Evolutionary conservation across 2,797 vertebrate species (phyloP), one percentile per base, ranked within the genome.

Genomic region (Chanos chanos): DNA sequence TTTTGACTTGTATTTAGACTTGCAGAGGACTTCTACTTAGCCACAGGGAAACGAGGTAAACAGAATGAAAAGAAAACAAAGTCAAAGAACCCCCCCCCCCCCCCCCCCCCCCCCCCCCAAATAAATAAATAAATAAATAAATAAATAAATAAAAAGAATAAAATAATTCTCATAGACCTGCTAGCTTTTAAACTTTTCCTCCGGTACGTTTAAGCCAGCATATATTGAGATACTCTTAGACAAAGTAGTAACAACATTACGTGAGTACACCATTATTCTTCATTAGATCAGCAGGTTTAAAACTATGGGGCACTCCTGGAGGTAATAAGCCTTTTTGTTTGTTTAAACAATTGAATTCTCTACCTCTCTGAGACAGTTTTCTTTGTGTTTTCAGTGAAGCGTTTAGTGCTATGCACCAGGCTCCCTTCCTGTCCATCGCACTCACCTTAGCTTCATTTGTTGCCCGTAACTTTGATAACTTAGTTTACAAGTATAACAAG

Each of bases 331-430:
- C 68, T 63, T 64, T 54, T 64, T 62, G 63, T 74, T 77, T 77
- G 77, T 71, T 74, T 69, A 68, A 72, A 80, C 68, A 41, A 62
- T 68, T 74, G 64, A 80, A 78, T 75, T 75, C 66, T 65, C 62
- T 61, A 59, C 59, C 68, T 70, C 47, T 64, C 51, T 36, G 39
- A 52, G 55, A 66, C 48, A 22, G 36, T 31, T 59, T 37, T 49
- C 31, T 47, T 51, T 39, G 40, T 51, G 44, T 51, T 18, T 7
- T 22, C n/a, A 16, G 55, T 21, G 39, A 1, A 21, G 54, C 5
- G 49, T 31, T 51, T 19, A 37, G 48, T 48, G 59, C 15, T 10
- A 12, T 22, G 24, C 25, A 18, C 36, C 56, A 50, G 6, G 45
- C 40, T 55, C 7, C 31, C 52, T 34, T 16, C 49, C 36, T 49